Conservation (phyloP, 2,888 invertebrate species). For the Glomeris marginata region DNA sequence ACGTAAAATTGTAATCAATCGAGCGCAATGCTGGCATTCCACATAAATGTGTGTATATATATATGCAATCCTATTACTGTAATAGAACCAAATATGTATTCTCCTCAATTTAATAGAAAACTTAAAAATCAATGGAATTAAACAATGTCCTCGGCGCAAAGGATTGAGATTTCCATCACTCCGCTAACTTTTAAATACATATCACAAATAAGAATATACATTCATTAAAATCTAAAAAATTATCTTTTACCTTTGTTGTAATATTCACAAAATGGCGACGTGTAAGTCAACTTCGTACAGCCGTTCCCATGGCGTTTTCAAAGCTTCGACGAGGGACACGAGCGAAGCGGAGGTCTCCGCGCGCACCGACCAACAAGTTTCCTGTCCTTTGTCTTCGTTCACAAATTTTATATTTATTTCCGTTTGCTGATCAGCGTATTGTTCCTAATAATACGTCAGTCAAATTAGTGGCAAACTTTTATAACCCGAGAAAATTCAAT, state of each 20-base stretch:
- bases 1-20: too few species aligned
- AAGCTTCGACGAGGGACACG: constrained; percentile 6
- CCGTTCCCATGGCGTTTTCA: constrained; percentile 13
- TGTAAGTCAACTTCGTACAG: constrained; percentile 11
- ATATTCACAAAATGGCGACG: neutral
- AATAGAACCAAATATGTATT: too few species aligned
- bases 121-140: too few species aligned
- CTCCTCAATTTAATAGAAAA: too few species aligned
- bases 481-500: neutral
- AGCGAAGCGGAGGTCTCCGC: constrained; percentile 11
- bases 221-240: too few species aligned
- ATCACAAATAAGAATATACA: too few species aligned
- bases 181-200: too few species aligned
- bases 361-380: constrained; percentile 4
- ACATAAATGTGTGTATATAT: too few species aligned
- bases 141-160: too few species aligned
- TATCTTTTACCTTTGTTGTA: neutral
- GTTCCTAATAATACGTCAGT: neutral
- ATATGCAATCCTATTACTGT: too few species aligned
- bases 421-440: neutral
- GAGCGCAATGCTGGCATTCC: too few species aligned
- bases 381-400: constrained; percentile 10
- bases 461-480: neutral
- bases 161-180: too few species aligned
- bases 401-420: constrained; percentile 10